Percentiles rank a stretch among this genome's conserved stretches.
Evolutionary conservation across 2,797 vertebrate species (phyloP).

Genomic region (Sebastes hopkinsi): DNA sequence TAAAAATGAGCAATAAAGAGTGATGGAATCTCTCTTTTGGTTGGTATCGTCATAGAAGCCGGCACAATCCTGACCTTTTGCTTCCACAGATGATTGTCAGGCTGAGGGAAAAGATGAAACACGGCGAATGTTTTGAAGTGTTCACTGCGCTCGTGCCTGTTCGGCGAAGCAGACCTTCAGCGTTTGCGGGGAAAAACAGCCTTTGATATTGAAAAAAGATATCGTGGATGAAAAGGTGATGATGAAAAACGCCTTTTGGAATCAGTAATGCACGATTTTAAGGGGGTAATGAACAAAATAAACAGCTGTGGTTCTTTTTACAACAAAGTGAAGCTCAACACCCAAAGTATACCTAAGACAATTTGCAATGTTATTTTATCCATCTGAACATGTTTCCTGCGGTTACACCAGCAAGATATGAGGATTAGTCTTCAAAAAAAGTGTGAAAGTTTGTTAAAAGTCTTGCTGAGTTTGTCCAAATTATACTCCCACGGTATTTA

Average conservation of each 20-base stretch:
- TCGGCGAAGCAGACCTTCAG: constrained; percentile 30
- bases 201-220: constrained; percentile 29
- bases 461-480: constrained; percentile 6
- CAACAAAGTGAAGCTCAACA: neutral
- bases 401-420: neutral
- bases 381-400: neutral
- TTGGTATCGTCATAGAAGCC: constrained; percentile 15
- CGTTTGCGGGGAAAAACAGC: neutral
- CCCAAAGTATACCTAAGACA: no score
- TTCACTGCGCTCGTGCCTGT: constrained; percentile 10
- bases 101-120: constrained; percentile 58
- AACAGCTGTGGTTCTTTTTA: neutral
- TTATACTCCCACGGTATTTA: neutral
- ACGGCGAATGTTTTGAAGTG: constrained; percentile 48
- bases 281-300: neutral
- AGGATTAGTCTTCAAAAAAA: neutral
- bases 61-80: constrained; percentile 51
- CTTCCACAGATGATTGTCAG: constrained; percentile 38
- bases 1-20: neutral
- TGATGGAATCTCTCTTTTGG: neutral
- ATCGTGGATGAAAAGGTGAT: neutral
- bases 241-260: constrained; percentile 6
- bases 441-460: neutral
- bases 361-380: neutral
- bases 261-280: neutral